Conservation (phyloP, 2,888 invertebrate genomes). For the Dexiosoma caninum region DNA sequence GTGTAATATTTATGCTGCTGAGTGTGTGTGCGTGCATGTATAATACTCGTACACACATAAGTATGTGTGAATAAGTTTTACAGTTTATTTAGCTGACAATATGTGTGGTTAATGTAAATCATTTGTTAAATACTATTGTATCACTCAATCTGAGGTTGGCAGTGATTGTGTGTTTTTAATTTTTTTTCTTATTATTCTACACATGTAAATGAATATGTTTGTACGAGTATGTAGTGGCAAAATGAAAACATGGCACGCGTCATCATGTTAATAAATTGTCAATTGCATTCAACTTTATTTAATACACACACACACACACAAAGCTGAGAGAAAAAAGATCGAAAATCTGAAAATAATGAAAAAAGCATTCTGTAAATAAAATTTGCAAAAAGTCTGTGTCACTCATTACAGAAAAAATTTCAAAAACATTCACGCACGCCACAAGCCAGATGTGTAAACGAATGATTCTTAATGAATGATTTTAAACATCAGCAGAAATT, state of each 20-base stretch:
- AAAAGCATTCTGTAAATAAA: conserved; percentile 39
- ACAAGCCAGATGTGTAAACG: background rate
- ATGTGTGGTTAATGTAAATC: conserved; percentile 57
- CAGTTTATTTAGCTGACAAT: conserved; percentile 47
- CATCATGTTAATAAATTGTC: conserved; percentile 57
- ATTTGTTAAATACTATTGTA: conserved; percentile 59
- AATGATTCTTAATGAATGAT: too few species aligned
- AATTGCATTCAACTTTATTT: conserved; percentile 55
- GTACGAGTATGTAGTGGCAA: too few species aligned
- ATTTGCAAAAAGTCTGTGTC: conserved; percentile 47
- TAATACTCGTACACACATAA: too few species aligned
- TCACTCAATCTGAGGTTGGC: conserved; percentile 49
- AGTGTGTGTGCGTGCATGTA: background rate
- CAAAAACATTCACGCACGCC: background rate
- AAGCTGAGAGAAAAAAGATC: background rate
- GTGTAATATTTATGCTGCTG: background rate
- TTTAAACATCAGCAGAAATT: too few species aligned
- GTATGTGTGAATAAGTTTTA: conserved; percentile 8
- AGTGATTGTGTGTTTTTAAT: conserved; percentile 9
- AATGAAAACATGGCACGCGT: conserved; percentile 53
- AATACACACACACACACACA: background rate
- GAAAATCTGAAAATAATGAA: background rate
- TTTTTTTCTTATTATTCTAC: background rate
- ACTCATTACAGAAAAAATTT: conserved; percentile 14
- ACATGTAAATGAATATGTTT: conserved; percentile 38